Evolutionary conservation across 2,113 vertebrate genomes (phyloP).

Genomic region (Sander vitreus): DNA sequence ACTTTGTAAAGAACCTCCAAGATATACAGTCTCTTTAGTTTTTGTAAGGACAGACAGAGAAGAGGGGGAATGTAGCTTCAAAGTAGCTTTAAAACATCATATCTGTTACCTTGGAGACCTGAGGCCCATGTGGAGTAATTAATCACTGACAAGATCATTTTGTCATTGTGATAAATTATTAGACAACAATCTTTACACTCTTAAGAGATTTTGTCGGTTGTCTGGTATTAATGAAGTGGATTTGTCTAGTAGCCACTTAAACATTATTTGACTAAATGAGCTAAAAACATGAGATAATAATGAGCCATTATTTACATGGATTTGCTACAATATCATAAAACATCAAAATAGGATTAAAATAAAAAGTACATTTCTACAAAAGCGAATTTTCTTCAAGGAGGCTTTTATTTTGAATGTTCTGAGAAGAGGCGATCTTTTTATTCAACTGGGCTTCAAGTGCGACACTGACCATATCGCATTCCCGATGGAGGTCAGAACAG

Average conservation of each 20-base stretch:
- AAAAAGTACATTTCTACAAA: not conserved
- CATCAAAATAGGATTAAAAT: not conserved
- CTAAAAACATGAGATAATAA: not conserved
- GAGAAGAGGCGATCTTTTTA: not conserved
- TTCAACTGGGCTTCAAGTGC: not conserved
- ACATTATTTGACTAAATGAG: not conserved
- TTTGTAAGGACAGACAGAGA: not conserved
- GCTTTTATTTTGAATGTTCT: conserved; percentile 48
- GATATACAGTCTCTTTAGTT: not conserved
- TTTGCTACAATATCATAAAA: not conserved
- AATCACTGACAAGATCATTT: not conserved
- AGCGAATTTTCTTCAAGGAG: not conserved
- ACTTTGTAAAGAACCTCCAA: not conserved
- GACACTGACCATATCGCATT: not conserved
- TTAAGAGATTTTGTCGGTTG: not conserved
- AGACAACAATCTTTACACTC: not conserved
- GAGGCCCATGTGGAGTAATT: not conserved
- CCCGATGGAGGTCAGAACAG: not conserved
- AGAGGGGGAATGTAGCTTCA: not conserved
- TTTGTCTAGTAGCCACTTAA: not conserved
- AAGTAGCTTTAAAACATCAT: not conserved
- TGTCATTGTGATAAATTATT: not conserved
- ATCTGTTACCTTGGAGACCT: not conserved
- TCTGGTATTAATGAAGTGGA: too few relatives aligned
- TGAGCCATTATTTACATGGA: not conserved